Evolutionary conservation across 1,140 invertebrate genomes (phyloP).

Genomic region (Eueides isabella): DNA sequence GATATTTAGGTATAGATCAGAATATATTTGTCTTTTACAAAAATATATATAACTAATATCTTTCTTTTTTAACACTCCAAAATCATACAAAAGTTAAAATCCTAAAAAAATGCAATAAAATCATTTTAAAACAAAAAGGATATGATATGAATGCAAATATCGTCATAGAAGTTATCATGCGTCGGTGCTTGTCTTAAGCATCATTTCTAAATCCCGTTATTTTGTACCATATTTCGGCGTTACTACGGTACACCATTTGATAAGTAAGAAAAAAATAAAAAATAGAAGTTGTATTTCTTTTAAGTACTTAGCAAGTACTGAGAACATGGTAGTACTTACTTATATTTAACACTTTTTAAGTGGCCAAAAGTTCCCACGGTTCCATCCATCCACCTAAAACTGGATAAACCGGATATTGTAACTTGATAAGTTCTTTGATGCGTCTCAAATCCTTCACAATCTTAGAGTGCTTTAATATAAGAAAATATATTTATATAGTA

Average conservation of each 20-base stretch:
- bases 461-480: slow-evolving; percentile 1
- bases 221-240: slow-evolving; percentile 33
- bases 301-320: slow-evolving; percentile 1
- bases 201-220: slow-evolving; percentile 34
- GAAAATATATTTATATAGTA: slow-evolving; percentile 1
- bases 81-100: not conserved
- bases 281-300: not conserved
- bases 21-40: too few species aligned
- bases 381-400: slow-evolving; percentile 28
- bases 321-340: not conserved
- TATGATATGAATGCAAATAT: slow-evolving; percentile 16
- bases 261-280: slow-evolving; percentile 26
- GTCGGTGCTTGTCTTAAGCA: slow-evolving; percentile 29
- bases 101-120: not conserved
- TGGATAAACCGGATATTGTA: slow-evolving; percentile 34
- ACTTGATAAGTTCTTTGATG: slow-evolving; percentile 23
- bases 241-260: slow-evolving; percentile 38
- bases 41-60: too few species aligned
- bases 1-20: too few species aligned
- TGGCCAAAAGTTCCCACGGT: slow-evolving; percentile 33
- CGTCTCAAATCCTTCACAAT: slow-evolving; percentile 26
- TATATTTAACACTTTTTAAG: slow-evolving; percentile 10
- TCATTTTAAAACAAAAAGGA: not conserved
- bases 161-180: slow-evolving; percentile 19
- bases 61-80: too few species aligned